Evolutionary conservation across 2,888 invertebrate genomes (phyloP), one percentile per base, ranked within the genome.

Genomic region (Eilema griseolum): DNA sequence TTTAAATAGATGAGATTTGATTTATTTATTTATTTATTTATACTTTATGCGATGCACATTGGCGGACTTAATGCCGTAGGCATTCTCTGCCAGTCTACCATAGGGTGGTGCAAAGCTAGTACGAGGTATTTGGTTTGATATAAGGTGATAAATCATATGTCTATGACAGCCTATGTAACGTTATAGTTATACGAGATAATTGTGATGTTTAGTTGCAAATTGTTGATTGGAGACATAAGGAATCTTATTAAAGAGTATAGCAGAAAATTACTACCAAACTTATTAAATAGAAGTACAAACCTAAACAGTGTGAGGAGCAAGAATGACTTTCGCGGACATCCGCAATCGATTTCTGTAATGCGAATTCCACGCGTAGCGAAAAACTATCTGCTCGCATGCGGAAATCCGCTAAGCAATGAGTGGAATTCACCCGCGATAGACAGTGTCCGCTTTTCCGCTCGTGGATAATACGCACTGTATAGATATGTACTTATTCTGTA

Each of bases 1-100:
- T 77, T 77, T 75, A 83, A 86, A 85, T 80, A 81, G 66, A 86
- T 80, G 82, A 87, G 87, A 88, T 86, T 88, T 86, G 83, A 85
- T 82, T 78, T 77, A 75, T n/a, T n/a, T n/a, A n/a, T n/a, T n/a
- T n/a, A n/a, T n/a, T n/a, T n/a, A n/a, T n/a, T n/a, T n/a, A n/a
- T n/a, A n/a, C n/a, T n/a, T n/a, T n/a, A n/a, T n/a, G n/a, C n/a
- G n/a, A n/a, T n/a, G n/a, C n/a, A n/a, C n/a, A n/a, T n/a, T n/a
- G n/a, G n/a, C n/a, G n/a, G n/a, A n/a, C n/a, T n/a, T n/a, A n/a
- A n/a, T n/a, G n/a, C n/a, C n/a, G n/a, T n/a, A n/a, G n/a, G n/a
- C n/a, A n/a, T n/a, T n/a, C n/a, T n/a, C n/a, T n/a, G n/a, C n/a
- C n/a, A n/a, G n/a, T n/a, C n/a, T n/a, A n/a, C n/a, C n/a, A n/a